Percentiles rank a stretch among this genome's conserved stretches.
These are phyloP conservation scores for Glaucidium brasilianum DNA, from an alignment of 2,113 vertebrate genomes.

Conservation along the genomic window DNA sequence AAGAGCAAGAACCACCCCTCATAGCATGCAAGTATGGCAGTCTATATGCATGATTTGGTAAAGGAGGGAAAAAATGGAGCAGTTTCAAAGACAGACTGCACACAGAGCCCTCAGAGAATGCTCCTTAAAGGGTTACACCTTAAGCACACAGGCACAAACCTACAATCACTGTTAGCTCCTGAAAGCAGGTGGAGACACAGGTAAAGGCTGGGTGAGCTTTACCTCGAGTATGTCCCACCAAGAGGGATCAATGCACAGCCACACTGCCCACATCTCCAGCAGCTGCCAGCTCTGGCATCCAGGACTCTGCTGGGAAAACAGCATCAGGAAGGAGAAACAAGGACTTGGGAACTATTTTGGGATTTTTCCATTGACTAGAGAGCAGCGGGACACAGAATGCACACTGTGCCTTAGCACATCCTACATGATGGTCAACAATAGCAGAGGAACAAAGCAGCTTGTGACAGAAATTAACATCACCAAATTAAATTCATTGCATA, in stretches of 20 bases:
- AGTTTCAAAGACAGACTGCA: background rate
- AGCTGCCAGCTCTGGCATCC: background rate
- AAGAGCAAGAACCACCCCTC: background rate
- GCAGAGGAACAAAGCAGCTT: background rate
- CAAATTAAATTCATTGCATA: accelerated
- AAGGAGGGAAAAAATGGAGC: background rate
- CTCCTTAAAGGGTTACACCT: background rate
- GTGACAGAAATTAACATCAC: background rate
- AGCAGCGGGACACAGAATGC: background rate
- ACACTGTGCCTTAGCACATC: background rate
- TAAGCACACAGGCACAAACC: background rate
- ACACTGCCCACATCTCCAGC: too few species aligned
- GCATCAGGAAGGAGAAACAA: background rate
- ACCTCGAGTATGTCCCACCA: accelerated
- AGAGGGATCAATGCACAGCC: accelerated
- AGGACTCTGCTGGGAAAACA: background rate
- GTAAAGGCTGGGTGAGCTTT: background rate
- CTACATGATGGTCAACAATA: background rate
- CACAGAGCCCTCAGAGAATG: accelerated
- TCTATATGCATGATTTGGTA: accelerated
- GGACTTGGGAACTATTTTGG: background rate
- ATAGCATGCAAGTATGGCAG: background rate
- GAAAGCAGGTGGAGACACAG: background rate
- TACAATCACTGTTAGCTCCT: background rate
- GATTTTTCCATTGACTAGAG: background rate